Base-by-base conservation (phyloP, 2,888 invertebrate species). In the Strigamia maritima region DNA sequence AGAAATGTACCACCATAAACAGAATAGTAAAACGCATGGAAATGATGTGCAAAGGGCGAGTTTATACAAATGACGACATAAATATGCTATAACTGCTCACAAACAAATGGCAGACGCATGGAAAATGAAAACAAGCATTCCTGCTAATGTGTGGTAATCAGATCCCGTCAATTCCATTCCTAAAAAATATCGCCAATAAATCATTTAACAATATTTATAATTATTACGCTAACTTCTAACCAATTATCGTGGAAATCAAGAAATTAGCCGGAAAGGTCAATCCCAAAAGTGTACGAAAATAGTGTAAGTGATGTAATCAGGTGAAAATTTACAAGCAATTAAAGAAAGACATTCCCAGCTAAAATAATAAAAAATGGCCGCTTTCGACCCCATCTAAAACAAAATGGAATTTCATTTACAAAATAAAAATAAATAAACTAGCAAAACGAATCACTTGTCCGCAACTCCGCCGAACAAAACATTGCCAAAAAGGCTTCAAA, bases 51-150 rank as follows among this genome's bases (percentile, higher is more conserved):
- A 89, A 75, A 91, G 83, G 0, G 90, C 90, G 10, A 91, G 84
- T 65, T 89, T 86, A 83, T 89, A 89, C 90, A 91, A 91, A 83
- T 91, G 88, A 75, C 90, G 86, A 31, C 90, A 84, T 44, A 88
- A 84, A 83, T 89, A 90, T 2, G 91, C 91, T 80, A 91, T 84
- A 35, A 90, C 90, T 0, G 95, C 92, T 76, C 96, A 87, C 84
- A 95, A 87, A 86, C 95, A 92, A 81, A 96, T 89, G 1, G 95
- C 95, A 82, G 93, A 88, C 0, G 91, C 90, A 82, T 91, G 91
- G 82, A 91, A 87, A 88, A 90, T 90, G 76, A 90, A 89, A 14
- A 91, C 90, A 49, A 90, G 89, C 83, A 91, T 90, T 1, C 91
- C 91, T 28, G 90, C 89, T 83, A 90, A 89, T 44, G 90, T 90